These are phyloP conservation scores for Emydocephalus ijimae DNA, from an alignment of 2,113 vertebrate species.

Conservation along the genomic window DNA sequence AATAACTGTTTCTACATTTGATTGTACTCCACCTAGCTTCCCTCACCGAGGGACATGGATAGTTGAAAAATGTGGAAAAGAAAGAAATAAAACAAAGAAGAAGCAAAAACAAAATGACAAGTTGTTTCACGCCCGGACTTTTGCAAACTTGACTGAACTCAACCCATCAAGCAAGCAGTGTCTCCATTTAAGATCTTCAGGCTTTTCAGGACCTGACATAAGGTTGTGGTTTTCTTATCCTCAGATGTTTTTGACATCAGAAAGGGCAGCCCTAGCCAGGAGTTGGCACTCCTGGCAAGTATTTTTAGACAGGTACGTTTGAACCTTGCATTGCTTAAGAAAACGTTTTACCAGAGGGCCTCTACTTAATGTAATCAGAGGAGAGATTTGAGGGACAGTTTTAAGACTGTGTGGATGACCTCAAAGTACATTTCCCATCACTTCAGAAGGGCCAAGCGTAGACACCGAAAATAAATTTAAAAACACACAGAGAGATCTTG, in stretches of 20 bases:
- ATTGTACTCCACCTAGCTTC: background rate
- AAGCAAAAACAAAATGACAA: background rate
- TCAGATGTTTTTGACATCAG: background rate
- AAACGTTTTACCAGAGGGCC: background rate
- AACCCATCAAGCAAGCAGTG: background rate
- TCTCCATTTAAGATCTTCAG: background rate
- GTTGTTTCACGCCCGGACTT: background rate
- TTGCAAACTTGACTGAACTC: background rate
- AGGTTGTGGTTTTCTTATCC: background rate
- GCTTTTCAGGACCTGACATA: background rate
- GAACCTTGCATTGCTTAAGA: background rate
- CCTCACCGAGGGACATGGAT: background rate
- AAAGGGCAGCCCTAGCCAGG: background rate
- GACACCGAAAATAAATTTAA: background rate
- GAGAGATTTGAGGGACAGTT: background rate
- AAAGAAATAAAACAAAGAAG: background rate
- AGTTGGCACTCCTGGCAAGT: background rate
- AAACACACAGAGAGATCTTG: background rate
- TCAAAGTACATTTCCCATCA: background rate
- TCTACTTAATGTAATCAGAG: background rate
- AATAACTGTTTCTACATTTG: background rate
- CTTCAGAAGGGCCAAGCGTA: background rate
- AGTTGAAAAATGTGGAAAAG: background rate
- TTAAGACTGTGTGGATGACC: background rate
- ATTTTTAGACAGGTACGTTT: background rate